Evolutionary conservation across 2,888 invertebrate species (phyloP).

Genomic region (Pyrochroa serraticornis): DNA sequence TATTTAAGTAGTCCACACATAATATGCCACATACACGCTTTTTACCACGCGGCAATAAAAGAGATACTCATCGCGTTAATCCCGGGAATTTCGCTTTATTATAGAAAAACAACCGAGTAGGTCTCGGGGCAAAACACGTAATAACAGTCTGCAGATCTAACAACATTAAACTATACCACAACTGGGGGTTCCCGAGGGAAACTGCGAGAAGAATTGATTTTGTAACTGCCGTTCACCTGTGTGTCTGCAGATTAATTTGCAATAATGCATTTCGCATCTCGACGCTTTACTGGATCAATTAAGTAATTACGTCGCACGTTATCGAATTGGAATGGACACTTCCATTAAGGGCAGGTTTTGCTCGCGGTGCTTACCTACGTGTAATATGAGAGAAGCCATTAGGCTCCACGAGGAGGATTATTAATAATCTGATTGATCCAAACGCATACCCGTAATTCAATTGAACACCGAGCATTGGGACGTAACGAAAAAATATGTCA

Average conservation of each 20-base stretch:
- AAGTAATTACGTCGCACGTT: slow-evolving; percentile 18
- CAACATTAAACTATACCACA: no score
- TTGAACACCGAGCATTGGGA: no score
- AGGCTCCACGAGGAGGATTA: slow-evolving; percentile 6
- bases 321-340: slow-evolving; percentile 25
- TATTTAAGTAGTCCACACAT: slow-evolving; percentile 31
- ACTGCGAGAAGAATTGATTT: not conserved
- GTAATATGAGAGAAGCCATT: slow-evolving; percentile 22
- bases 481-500: no score
- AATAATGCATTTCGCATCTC: not conserved
- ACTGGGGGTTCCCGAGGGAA: no score
- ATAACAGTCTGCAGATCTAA: not conserved
- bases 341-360: slow-evolving; percentile 17
- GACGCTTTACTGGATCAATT: slow-evolving; percentile 18
- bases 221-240: slow-evolving; percentile 2
- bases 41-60: slow-evolving; percentile 7
- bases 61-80: not conserved
- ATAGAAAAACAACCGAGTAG: no score
- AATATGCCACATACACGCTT: slow-evolving; percentile 11
- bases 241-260: slow-evolving; percentile 7
- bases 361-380: slow-evolving; percentile 2
- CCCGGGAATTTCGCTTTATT: no score
- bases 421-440: slow-evolving; percentile 15
- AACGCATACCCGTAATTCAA: not conserved
- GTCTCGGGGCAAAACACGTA: slow-evolving; percentile 5